Base-by-base conservation (phyloP, 2,888 invertebrate genomes). In the Netelia fuscicornis region DNA sequence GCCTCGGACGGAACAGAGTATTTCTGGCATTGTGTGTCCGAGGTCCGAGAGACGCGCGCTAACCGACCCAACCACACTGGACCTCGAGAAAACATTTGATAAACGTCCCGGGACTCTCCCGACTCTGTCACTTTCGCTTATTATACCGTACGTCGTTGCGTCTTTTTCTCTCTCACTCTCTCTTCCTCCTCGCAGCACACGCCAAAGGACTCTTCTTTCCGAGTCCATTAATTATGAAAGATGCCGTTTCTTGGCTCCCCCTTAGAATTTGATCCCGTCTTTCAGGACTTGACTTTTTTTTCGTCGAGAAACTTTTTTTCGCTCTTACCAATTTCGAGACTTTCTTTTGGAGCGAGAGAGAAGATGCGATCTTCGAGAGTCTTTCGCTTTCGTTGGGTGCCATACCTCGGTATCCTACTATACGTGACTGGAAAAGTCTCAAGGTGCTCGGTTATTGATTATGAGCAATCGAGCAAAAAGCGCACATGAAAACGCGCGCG, bases 341-440 rank as follows among this genome's bases (percentile, higher is more conserved):
- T 20, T 20, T 58, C 20, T 20, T 9, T 37, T n/a, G 54, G 70
- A 62, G 78, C n/a, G 54, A 20, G 48, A 52, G 64, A 42, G 62
- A 79, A 71, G 62, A 78, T 77, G 65, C 13, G 30, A 1, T 8
- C 5, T 54, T 23, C 37, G 37, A 37, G 37, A 37, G 37, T 74
- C 60, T 74, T 42, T 42, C 17, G 44, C 62, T n/a, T 9, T 78
- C 77, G 77, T 48, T 72, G 71, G 56, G 30, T 44, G 11, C 30
- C 81, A 48, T 65, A 52, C 70, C 58, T 44, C 48, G 48, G 10
- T 20, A 17, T 20, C 13, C 56, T 52, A 60, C 42, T 65, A 75
- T 81, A 86, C 86, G 86, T 86, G 86, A 84, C 86, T 81, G 68
- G 85, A 86, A 83, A 86, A 77, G 72, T 77, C 72, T 67, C 48